phyloP scores from a whole-genome alignment of 2,888 invertebrate genomes.

The Melieria omissa region DNA sequence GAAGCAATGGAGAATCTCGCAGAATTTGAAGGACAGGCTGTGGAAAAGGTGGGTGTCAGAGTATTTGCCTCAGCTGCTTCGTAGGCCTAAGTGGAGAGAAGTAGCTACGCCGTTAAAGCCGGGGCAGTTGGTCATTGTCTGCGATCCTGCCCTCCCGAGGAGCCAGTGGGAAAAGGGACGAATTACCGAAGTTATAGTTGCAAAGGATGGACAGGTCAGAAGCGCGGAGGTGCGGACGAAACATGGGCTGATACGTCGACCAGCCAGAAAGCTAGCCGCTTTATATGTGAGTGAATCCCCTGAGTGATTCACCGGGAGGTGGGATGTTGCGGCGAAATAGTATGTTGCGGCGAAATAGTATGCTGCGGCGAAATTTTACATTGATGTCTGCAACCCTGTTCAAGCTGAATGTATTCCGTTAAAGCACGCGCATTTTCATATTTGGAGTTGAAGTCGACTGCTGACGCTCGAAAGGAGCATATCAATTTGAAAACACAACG shows the following conservation, averaged over 20 bases:
- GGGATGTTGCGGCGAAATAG: no score
- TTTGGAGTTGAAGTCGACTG: no score
- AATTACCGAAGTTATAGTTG: constrained; percentile 21
- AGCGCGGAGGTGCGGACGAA: constrained; percentile 33
- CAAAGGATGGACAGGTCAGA: constrained; percentile 36
- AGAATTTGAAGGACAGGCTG: constrained; percentile 33
- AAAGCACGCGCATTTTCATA: no score
- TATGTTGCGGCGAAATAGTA: no score
- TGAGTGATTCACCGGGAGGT: constrained; percentile 2
- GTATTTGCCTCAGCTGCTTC: constrained; percentile 36
- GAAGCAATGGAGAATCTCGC: constrained; percentile 37
- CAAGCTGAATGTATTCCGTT: no score
- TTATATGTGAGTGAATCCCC: constrained; percentile 33
- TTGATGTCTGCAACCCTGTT: no score
- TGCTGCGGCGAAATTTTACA: no score
- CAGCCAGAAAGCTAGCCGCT: constrained; percentile 31
- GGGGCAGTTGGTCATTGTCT: constrained; percentile 35
- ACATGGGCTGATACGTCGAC: constrained; percentile 36
- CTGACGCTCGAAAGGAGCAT: no score
- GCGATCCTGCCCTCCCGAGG: constrained; percentile 28
- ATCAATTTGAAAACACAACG: no score
- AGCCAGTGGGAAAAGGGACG: constrained; percentile 36
- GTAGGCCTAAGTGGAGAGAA: constrained; percentile 35
- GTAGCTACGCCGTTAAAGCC: constrained; percentile 18
- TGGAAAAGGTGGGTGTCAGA: constrained; percentile 35